Evolutionary conservation across 2,797 vertebrate genomes (phyloP).

Genomic region (Sebastes iracundus): DNA sequence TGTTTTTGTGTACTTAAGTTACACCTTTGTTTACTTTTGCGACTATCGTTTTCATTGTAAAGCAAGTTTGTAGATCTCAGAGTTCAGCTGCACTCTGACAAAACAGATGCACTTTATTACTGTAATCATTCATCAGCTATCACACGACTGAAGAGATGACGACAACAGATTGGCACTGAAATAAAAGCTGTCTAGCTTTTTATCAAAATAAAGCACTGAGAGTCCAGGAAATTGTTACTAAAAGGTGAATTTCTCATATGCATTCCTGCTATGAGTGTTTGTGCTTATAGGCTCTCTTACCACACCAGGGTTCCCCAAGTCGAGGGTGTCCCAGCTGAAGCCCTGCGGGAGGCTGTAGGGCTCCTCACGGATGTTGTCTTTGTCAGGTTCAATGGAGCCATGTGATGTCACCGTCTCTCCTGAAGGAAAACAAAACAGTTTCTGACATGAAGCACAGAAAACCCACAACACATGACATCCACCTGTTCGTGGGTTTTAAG

Average conservation of each 20-base stretch:
- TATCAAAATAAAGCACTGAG: neutral
- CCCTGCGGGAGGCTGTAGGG: constrained; percentile 96
- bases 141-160: neutral
- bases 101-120: neutral
- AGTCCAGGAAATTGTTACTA: neutral
- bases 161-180: neutral
- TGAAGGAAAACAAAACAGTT: constrained; percentile 56
- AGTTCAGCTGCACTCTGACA: neutral
- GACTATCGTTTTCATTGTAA: neutral
- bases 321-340: constrained; percentile 96
- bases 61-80: neutral
- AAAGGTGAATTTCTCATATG: neutral
- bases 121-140: neutral
- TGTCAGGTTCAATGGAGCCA: constrained; percentile 95
- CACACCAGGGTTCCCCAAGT: constrained; percentile 91
- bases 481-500: neutral
- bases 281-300: constrained; percentile 79
- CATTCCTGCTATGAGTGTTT: neutral
- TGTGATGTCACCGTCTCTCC: constrained; percentile 96
- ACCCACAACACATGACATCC: neutral
- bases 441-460: neutral
- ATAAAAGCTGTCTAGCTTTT: no score
- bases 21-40: neutral
- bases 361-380: constrained; percentile 94
- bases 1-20: neutral